These are phyloP conservation scores for Drosophila bipectinata DNA, from an alignment of 1,140 invertebrate genomes.

Conservation along the genomic window DNA sequence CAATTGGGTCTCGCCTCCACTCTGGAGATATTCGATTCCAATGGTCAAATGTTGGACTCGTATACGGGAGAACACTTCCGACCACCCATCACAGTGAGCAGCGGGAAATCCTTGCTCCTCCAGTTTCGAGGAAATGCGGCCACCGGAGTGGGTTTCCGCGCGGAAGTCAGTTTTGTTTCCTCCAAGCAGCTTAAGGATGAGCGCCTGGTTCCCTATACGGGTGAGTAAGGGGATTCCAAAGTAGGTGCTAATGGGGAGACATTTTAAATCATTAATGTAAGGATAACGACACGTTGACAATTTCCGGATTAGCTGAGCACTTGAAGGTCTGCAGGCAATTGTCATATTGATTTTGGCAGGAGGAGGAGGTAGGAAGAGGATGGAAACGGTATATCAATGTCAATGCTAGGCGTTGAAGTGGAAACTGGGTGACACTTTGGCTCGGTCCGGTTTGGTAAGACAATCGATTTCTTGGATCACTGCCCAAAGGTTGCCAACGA, in stretches of 20 bases:
- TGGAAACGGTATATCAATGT: slow-evolving; percentile 58
- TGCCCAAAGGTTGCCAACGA: slow-evolving; percentile 12
- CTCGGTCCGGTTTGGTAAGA: slow-evolving; percentile 51
- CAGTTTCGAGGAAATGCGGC: slow-evolving; percentile 90
- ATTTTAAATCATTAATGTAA: slow-evolving; percentile 1
- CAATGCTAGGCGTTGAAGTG: slow-evolving; percentile 56
- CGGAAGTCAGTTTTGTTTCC: slow-evolving; percentile 87
- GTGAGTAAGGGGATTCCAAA: slow-evolving; percentile 63
- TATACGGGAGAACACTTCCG: slow-evolving; percentile 88
- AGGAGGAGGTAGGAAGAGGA: background rate
- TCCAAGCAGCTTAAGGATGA: slow-evolving; percentile 85
- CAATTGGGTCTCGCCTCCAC: slow-evolving; percentile 88
- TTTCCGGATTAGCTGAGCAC: slow-evolving; percentile 45
- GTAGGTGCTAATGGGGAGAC: no score
- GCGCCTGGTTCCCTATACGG: slow-evolving; percentile 86
- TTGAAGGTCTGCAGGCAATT: slow-evolving; percentile 73
- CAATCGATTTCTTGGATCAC: slow-evolving; percentile 55
- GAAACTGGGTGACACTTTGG: slow-evolving; percentile 65
- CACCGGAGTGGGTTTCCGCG: slow-evolving; percentile 88
- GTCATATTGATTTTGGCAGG: slow-evolving; percentile 65
- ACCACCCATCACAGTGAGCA: slow-evolving; percentile 88
- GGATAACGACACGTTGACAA: slow-evolving; percentile 12
- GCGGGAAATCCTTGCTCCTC: slow-evolving; percentile 87
- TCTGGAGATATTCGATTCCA: slow-evolving; percentile 90
- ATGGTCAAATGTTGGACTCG: slow-evolving; percentile 88